Percentiles rank a stretch among this genome's conserved stretches.
phyloP scores from a whole-genome alignment of 2,888 invertebrate genomes.

The Drosophila trichaetosa region DNA sequence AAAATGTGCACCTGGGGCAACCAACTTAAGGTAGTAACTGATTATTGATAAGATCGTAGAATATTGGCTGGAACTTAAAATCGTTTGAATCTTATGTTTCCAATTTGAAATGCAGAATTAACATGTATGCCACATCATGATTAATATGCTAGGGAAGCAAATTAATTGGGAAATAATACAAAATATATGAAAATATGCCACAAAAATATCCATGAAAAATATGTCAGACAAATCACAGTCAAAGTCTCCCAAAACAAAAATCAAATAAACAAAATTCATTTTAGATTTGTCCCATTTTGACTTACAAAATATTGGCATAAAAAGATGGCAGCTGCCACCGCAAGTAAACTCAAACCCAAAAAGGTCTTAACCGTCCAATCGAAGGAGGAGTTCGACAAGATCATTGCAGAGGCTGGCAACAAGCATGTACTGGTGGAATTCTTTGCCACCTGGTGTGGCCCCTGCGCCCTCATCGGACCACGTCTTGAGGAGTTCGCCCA shows the following conservation, averaged over 20 bases:
- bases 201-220: background rate
- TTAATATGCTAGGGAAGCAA: background rate
- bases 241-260: slow-evolving; percentile 3
- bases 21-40: slow-evolving; percentile 17
- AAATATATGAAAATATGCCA: background rate
- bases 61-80: background rate
- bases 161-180: background rate
- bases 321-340: slow-evolving; percentile 48
- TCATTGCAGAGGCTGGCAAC: slow-evolving; percentile 58
- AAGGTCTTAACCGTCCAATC: slow-evolving; percentile 62
- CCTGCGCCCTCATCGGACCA: slow-evolving; percentile 94
- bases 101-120: background rate
- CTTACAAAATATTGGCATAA: slow-evolving; percentile 30
- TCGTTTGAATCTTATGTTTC: background rate
- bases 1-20: slow-evolving; percentile 17
- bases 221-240: slow-evolving; percentile 13
- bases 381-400: slow-evolving; percentile 53
- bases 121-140: background rate
- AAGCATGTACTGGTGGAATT: slow-evolving; percentile 89
- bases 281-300: slow-evolving; percentile 14
- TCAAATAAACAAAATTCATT: background rate
- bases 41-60: background rate
- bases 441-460: slow-evolving; percentile 96
- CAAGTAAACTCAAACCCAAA: slow-evolving; percentile 29
- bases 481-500: slow-evolving; percentile 89